These are phyloP conservation scores for Rhipidura dahli DNA, from an alignment of 2,113 vertebrate species.

Conservation along the genomic window DNA sequence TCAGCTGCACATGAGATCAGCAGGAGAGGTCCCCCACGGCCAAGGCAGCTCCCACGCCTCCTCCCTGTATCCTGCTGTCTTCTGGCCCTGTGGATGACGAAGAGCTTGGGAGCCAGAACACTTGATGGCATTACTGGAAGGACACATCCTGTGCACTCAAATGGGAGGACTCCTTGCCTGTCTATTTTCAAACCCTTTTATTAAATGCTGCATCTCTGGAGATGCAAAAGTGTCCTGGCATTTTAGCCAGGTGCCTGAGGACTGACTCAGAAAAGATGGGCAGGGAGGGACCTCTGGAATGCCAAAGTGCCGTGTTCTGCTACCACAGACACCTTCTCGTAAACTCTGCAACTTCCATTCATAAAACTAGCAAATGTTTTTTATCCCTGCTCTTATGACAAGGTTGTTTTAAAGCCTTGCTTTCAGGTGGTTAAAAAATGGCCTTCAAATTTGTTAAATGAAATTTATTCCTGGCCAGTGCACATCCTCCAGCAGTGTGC, in stretches of 20 bases:
- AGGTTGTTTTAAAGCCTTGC: not conserved
- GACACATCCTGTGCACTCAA: not conserved
- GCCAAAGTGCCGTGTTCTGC: not conserved
- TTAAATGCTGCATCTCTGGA: not conserved
- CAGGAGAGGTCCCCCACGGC: not conserved
- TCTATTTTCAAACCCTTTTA: not conserved
- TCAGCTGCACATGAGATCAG: not conserved
- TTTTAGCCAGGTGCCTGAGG: not conserved
- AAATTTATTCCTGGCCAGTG: not conserved
- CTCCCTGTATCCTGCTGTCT: not conserved
- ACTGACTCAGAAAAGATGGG: not conserved
- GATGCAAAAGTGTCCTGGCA: not conserved
- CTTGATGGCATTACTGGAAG: not conserved
- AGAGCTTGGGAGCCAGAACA: not conserved
- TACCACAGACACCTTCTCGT: rapidly evolving
- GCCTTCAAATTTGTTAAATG: not conserved
- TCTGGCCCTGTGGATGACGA: not conserved
- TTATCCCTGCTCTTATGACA: not conserved
- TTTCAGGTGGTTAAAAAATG: not conserved
- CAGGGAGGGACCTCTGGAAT: not conserved
- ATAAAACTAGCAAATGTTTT: not conserved
- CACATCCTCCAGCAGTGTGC: not conserved
- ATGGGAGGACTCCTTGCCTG: not conserved
- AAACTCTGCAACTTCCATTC: not conserved
- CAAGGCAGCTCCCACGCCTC: not conserved